Conservation (phyloP, 2,888 invertebrate genomes). For the Eudiplozoon nipponicum region DNA sequence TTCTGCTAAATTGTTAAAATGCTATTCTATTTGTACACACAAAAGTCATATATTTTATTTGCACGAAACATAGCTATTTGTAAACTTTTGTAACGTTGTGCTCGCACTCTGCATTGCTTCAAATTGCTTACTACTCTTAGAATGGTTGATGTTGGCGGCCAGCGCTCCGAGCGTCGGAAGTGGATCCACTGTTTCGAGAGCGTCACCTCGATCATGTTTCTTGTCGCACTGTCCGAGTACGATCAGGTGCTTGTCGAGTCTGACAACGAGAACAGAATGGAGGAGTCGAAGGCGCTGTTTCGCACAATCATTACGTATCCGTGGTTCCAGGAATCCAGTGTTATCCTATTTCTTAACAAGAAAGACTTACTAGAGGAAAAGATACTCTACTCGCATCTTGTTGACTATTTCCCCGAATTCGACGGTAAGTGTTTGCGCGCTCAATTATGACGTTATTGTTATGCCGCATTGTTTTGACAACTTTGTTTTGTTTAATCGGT, state of each 20-base stretch:
- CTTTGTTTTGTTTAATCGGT: too few relatives aligned
- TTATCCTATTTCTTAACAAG: conserved; percentile 97
- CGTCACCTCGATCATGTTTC: conserved; percentile 99
- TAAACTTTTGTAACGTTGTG: too few relatives aligned
- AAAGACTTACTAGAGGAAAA: conserved; percentile 96
- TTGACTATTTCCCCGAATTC: conserved; percentile 99
- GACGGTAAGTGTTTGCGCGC: conserved; percentile 80
- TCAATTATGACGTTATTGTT: too few relatives aligned
- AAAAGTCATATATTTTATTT: too few relatives aligned
- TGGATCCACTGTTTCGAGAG: conserved; percentile 99
- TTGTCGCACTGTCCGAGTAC: conserved; percentile 76
- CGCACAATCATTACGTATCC: conserved; percentile 99
- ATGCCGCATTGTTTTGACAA: too few relatives aligned
- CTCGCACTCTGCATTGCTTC: not conserved
- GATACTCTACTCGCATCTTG: conserved; percentile 98
- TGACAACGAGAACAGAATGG: conserved; percentile 99
- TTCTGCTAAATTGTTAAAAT: too few relatives aligned
- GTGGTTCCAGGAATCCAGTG: conserved; percentile 99
- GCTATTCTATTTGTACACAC: too few relatives aligned
- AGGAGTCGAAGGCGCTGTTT: conserved; percentile 98
- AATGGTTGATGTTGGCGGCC: conserved; percentile 99
- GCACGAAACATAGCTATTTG: too few relatives aligned
- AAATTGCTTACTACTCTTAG: conserved; percentile 23
- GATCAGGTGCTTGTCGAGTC: conserved; percentile 72
- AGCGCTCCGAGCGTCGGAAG: conserved; percentile 96